A percentile compares a stretch with the other conserved stretches of the same genome.
Conservation (phyloP, 2,797 vertebrate genomes). For the Otolemur crassicaudatus region DNA sequence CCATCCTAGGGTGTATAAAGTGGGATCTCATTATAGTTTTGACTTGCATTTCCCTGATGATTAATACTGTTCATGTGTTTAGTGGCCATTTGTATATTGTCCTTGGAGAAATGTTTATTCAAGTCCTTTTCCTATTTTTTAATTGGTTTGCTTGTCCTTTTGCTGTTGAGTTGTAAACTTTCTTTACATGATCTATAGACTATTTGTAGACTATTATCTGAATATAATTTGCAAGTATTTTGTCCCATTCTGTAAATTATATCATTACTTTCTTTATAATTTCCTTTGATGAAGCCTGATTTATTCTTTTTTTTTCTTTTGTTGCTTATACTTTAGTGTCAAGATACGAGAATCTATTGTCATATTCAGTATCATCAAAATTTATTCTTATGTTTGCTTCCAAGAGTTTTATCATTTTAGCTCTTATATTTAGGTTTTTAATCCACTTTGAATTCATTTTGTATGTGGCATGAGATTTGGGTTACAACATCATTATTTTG, state of each 20-base stretch:
- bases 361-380: background rate
- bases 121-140: background rate
- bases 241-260: background rate
- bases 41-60: background rate
- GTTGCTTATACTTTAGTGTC: background rate
- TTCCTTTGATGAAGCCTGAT: background rate
- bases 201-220: background rate
- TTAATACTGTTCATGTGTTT: background rate
- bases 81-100: background rate
- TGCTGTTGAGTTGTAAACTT: background rate
- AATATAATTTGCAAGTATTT: constrained; percentile 39
- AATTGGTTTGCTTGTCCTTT: background rate
- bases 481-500: background rate
- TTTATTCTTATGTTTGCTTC: background rate
- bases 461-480: background rate
- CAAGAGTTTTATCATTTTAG: background rate
- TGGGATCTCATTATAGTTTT: background rate
- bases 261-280: constrained; percentile 14
- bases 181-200: constrained; percentile 9
- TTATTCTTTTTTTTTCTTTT: background rate
- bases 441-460: constrained; percentile 15
- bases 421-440: background rate
- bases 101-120: background rate
- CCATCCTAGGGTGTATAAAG: background rate
- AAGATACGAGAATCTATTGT: constrained; percentile 18